A percentile compares a stretch with the other conserved stretches of the same genome.
phyloP scores from a whole-genome alignment of 1,140 invertebrate species.

The Contarinia nasturtii region DNA sequence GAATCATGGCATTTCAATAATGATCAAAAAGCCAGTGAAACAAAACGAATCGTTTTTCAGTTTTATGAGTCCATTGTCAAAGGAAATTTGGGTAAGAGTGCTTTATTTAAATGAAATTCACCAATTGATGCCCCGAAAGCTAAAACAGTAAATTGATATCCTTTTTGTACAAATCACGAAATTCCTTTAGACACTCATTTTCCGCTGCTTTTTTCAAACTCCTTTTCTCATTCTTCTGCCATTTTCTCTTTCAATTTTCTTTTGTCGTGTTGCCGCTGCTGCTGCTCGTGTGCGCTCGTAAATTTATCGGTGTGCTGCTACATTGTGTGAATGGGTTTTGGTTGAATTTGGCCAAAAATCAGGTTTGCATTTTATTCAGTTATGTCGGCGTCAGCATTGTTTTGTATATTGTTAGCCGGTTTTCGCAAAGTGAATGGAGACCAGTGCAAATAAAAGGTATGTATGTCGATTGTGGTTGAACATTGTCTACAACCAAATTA shows the following conservation, averaged over 20 bases:
- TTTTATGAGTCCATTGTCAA: constrained; percentile 90
- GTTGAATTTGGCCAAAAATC: constrained; percentile 10
- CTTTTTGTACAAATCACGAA: too few species aligned
- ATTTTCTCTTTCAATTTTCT: too few species aligned
- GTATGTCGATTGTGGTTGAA: neutral
- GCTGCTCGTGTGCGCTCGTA: too few species aligned
- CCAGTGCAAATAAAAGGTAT: constrained; percentile 33
- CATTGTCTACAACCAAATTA: neutral
- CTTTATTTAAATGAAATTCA: too few species aligned
- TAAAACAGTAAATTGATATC: too few species aligned
- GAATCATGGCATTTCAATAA: constrained; percentile 94
- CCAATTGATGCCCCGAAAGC: too few species aligned
- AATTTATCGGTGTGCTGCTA: too few species aligned
- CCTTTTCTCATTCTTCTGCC: too few species aligned
- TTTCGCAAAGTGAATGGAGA: constrained; percentile 91
- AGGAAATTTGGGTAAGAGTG: constrained; percentile 77
- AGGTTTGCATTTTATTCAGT: constrained; percentile 82
- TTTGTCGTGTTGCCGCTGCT: too few species aligned
- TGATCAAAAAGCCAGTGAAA: constrained; percentile 92
- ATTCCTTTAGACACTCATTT: too few species aligned
- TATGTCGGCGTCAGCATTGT: constrained; percentile 94
- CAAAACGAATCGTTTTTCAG: constrained; percentile 90
- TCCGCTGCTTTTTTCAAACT: too few species aligned
- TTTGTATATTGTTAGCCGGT: constrained; percentile 82
- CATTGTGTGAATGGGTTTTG: too few species aligned